Evolutionary conservation across 1,140 invertebrate genomes (phyloP), one percentile per base, ranked within the genome.

Genomic region (Cyclargus thomasi): DNA sequence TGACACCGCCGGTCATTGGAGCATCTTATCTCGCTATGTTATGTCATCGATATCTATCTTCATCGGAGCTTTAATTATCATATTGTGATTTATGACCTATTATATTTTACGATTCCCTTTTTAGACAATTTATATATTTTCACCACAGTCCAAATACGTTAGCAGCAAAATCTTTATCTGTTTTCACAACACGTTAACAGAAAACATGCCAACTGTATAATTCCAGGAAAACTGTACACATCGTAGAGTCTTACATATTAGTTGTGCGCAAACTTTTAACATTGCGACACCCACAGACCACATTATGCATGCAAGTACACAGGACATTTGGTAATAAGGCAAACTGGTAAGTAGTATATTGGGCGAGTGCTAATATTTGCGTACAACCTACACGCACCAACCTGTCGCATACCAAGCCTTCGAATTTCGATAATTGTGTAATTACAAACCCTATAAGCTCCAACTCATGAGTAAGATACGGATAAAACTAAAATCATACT

Each of bases 361-460:
- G 81, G 77, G 85, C 77, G 81, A 78, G 39, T 47, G 75, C 79
- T 78, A 87, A 89, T 89, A 88, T 89, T 88, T 89, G 86, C 83
- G 75, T 72, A 87, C 85, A 81, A 21, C 85, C 85, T 82, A 88
- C 86, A 80, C 83, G 78, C 79, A 79, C 78, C 79, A 82, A 82
- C 80, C 78, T 80, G 80, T 78, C 74, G 76, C 78, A 77, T 75
- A 73, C 74, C 78, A 65, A 67, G 57, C 74, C 68, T 68, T 72
- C 69, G 74, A 55, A 71, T 18, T 59, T 59, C 20, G 55, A 18
- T 20, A 20, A 66, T 39, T 59, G 62, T 57, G 35, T 55, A 57
- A 70, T 22, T 63, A 16, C 10, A 22, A 70, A 59, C 18, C 22
- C 39, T 62, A 70, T n/a, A n/a, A n/a, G n/a, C n/a, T n/a, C n/a